A percentile compares a stretch with the other conserved stretches of the same genome.
Evolutionary conservation across 2,888 invertebrate species (phyloP).

Genomic region (Chrysolina americana): DNA sequence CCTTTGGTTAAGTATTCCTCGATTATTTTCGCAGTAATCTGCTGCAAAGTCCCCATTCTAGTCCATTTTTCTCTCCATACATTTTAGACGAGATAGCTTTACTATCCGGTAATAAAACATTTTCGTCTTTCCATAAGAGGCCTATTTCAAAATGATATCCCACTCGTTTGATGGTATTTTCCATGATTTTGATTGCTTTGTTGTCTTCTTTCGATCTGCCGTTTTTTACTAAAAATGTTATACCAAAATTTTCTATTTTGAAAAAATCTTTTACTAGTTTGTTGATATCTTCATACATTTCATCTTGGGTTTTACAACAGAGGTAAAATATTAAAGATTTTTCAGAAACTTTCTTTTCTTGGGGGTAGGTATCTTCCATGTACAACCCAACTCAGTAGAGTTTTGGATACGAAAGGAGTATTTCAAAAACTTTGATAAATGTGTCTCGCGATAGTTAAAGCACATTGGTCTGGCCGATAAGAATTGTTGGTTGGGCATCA

Average conservation of each 20-base stretch:
- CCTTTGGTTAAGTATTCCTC: not conserved
- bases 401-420: conserved; percentile 1
- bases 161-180: conserved; percentile 19
- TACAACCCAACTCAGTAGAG: conserved; percentile 4
- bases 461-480: conserved; percentile 14
- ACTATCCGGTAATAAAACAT: not conserved
- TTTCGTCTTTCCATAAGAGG: not conserved
- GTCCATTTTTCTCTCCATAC: conserved; percentile 7
- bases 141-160: conserved; percentile 11
- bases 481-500: conserved; percentile 3
- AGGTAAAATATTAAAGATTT: not conserved
- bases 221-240: not conserved
- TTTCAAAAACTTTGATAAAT: conserved; percentile 7
- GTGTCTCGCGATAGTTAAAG: not conserved
- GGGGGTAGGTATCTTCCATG: conserved; percentile 1
- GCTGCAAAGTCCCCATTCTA: not conserved
- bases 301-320: not conserved
- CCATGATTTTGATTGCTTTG: conserved; percentile 8
- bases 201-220: not conserved
- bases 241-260: not conserved
- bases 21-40: not conserved
- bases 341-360: not conserved
- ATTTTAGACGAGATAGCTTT: not conserved
- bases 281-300: not conserved
- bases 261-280: not conserved